A percentile compares a stretch with the other conserved stretches of the same genome.
Evolutionary conservation across 2,888 invertebrate species (phyloP).

Genomic region (Microctonus brassicae): DNA sequence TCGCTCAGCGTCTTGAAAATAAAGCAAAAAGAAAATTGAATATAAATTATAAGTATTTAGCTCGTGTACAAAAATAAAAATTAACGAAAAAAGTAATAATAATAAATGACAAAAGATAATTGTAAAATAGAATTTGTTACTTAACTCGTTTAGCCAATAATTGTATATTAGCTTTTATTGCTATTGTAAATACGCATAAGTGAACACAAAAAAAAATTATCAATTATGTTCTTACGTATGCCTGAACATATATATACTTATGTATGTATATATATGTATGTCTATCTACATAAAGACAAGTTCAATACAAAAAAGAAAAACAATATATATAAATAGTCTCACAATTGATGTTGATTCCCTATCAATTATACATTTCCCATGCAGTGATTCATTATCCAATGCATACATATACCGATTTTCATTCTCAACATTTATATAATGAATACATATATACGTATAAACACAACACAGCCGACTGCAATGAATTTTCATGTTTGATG

Average conservation of each 20-base stretch:
- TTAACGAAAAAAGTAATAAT: not conserved
- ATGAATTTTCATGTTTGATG: slow-evolving; percentile 23
- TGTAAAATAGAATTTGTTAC: slow-evolving; percentile 69
- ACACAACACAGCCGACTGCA: slow-evolving; percentile 19
- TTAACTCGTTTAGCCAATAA: slow-evolving; percentile 62
- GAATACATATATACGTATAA: not conserved
- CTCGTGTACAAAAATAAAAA: slow-evolving; percentile 5
- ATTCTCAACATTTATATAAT: not conserved
- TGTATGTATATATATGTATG: slow-evolving; percentile 23
- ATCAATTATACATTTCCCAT: not conserved
- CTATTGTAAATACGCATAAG: slow-evolving; percentile 57
- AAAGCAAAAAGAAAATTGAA: slow-evolving; percentile 3
- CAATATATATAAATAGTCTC: slow-evolving; percentile 42
- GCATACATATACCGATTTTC: not conserved
- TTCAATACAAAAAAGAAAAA: slow-evolving; percentile 45
- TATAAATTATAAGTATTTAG: slow-evolving; percentile 12
- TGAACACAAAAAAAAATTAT: slow-evolving; percentile 45
- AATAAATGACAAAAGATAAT: slow-evolving; percentile 20
- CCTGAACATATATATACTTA: slow-evolving; percentile 41
- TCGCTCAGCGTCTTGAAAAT: not conserved
- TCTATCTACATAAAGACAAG: slow-evolving; percentile 1
- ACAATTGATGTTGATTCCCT: slow-evolving; percentile 9
- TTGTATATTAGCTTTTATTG: slow-evolving; percentile 60
- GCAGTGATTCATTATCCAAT: not conserved
- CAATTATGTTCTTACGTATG: slow-evolving; percentile 54